Base-by-base conservation (phyloP, 2,797 vertebrate genomes). In the Echiichthys vipera region DNA sequence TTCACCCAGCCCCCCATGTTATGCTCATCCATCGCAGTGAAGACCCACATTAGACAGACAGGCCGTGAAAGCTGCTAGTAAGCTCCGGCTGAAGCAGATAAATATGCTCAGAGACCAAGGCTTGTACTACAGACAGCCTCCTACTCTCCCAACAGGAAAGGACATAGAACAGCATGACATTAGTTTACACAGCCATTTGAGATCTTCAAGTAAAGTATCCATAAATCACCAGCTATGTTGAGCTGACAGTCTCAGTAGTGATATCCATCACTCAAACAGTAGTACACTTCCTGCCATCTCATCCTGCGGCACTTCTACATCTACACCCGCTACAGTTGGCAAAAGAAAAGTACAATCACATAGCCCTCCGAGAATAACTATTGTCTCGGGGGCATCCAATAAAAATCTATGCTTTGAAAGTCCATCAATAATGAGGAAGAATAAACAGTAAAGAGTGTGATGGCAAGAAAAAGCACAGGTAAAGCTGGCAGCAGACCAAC, bases 1-100 rank as follows among this genome's bases (percentile, higher is more conserved):
- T 53, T 54, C 63, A 42, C 75, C 71, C 77, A 63, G 32, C 73
- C 80, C 84, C 81, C 84, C 50, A 72, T 36, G 46, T 64, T 59
- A 37, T 0, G 29, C 64, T 68, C 67, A 46, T 57, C 63, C 56
- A 51, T 43, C 17, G 27, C 54, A 54, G 63, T 59, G 42, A 49
- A 71, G 66, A 69, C 22, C 59, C 61, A 78, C 51, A 61, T 84
- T 66, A 74, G 40, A 69, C 57, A 75, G 69, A 61, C 72, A 65
- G 56, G 46, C 50, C 27, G 17, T 22, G 63, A 51, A n/a, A 56
- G 45, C 71, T 49, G 65, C 57, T 57, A 2, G 27, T 39, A 43
- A 78, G 71, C 65, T 63, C 43, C 14, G 10, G 45, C 56, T 45
- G 56, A 73, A 65, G 43, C 47, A 81, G 53, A 79, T 75, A 72